Conservation (phyloP, 2,888 invertebrate genomes). For the Caenorhabditis macrosperma region DNA sequence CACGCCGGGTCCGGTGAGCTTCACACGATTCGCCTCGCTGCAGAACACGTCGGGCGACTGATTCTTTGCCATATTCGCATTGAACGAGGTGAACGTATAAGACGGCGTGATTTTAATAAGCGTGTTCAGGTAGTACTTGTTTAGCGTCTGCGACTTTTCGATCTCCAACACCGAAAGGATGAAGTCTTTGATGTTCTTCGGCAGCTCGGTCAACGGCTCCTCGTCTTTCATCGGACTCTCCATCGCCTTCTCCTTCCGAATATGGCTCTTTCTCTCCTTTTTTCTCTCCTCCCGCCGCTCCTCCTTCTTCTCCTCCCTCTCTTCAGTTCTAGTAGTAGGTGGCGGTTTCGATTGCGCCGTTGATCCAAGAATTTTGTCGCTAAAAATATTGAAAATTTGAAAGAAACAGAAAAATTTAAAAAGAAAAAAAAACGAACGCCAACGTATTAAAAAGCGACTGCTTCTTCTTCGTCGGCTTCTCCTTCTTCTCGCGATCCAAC, state of each 20-base stretch:
- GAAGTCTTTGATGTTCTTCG: constrained; percentile 5
- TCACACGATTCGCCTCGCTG: constrained; percentile 60
- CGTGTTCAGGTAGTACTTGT: not conserved
- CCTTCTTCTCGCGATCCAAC: not conserved
- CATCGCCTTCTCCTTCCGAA: not conserved
- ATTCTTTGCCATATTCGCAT: constrained; percentile 2
- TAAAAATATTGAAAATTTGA: not conserved
- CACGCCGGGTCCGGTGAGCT: constrained; percentile 50
- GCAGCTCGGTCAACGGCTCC: not conserved
- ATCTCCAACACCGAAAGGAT: not conserved
- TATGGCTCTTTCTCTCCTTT: not conserved
- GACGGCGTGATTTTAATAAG: not conserved
- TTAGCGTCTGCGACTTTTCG: not conserved
- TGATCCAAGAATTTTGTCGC: not conserved
- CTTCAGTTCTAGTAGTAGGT: no score
- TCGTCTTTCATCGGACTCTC: not conserved
- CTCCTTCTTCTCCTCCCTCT: not conserved
- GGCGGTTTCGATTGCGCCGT: no score
- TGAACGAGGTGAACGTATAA: not conserved
- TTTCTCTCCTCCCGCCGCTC: not conserved
- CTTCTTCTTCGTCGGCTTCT: constrained; percentile 6
- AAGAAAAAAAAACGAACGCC: not conserved
- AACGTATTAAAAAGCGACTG: not conserved
- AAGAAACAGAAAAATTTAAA: not conserved
- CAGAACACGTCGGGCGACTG: constrained; percentile 51